Conservation (phyloP, 2,113 vertebrate species). For the Edolisoma coerulescens region DNA sequence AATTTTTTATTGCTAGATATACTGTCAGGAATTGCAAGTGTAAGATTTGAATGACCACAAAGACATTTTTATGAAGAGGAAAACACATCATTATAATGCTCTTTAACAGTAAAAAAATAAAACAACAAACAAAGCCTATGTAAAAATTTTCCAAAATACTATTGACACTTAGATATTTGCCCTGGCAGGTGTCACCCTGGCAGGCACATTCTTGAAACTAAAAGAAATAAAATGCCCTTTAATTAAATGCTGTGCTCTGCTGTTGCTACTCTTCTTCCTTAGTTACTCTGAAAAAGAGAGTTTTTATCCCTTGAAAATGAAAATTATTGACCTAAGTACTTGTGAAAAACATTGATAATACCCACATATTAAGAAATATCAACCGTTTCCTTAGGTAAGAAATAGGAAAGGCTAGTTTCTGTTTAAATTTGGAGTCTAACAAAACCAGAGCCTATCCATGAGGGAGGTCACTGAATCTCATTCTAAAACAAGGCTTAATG, state of each 20-base stretch:
- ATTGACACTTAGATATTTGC: neutral
- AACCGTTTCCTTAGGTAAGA: neutral
- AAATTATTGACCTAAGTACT: neutral
- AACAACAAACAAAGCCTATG: neutral
- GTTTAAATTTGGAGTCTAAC: neutral
- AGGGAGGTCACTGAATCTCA: neutral
- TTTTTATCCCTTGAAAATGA: neutral
- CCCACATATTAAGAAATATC: neutral
- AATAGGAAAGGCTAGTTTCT: neutral
- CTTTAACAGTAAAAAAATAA: neutral
- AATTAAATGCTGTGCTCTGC: neutral
- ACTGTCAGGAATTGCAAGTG: neutral
- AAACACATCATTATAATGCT: neutral
- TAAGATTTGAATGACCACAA: neutral
- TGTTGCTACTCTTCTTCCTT: neutral
- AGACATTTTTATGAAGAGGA: neutral
- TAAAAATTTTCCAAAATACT: neutral
- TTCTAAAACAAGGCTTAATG: neutral
- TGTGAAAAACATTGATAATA: neutral
- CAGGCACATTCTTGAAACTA: neutral
- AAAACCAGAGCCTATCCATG: neutral
- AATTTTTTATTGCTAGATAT: neutral
- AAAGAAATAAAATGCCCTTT: neutral
- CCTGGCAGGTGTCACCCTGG: neutral
- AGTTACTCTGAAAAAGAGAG: neutral